phyloP scores from a whole-genome alignment of 2,888 invertebrate genomes.

The Zele albiditarsus region DNA sequence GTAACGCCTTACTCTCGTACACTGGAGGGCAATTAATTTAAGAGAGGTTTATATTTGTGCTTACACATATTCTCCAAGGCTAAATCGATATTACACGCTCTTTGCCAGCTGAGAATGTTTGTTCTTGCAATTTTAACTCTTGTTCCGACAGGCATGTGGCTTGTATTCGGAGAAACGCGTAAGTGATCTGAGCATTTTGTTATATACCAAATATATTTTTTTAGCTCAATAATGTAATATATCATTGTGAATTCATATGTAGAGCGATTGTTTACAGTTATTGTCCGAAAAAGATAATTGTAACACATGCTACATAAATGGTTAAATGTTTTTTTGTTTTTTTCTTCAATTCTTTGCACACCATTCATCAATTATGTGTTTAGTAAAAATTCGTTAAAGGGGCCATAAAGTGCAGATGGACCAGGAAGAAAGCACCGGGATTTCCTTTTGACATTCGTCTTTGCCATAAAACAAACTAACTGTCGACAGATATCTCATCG shows the following conservation, averaged over 20 bases:
- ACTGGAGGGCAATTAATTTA: constrained; percentile 1
- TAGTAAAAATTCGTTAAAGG: constrained; percentile 64
- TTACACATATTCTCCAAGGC: constrained; percentile 28
- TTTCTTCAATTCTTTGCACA: constrained; percentile 17
- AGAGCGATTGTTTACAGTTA: background rate
- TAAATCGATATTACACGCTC: constrained; percentile 52
- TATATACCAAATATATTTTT: too few species aligned
- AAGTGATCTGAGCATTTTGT: too few species aligned
- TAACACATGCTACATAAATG: constrained; percentile 25
- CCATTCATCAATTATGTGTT: constrained; percentile 49
- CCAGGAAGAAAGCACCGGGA: constrained; percentile 61
- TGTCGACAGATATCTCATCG: constrained; percentile 67
- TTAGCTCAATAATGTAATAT: too few species aligned
- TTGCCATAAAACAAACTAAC: constrained; percentile 68
- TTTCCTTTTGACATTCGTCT: constrained; percentile 53
- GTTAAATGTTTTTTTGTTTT: constrained; percentile 27
- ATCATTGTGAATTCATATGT: background rate
- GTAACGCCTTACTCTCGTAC: constrained; percentile 45
- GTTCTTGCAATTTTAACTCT: background rate
- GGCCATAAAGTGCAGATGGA: constrained; percentile 68
- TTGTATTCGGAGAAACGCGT: too few species aligned
- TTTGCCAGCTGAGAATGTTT: constrained; percentile 27
- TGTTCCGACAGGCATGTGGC: too few species aligned
- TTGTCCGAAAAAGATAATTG: background rate
- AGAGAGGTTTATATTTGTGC: constrained; percentile 3